Percentiles rank a stretch among this genome's conserved stretches.
Conservation (phyloP, 2,888 invertebrate genomes). For the Coronaproctus castanopsis region DNA sequence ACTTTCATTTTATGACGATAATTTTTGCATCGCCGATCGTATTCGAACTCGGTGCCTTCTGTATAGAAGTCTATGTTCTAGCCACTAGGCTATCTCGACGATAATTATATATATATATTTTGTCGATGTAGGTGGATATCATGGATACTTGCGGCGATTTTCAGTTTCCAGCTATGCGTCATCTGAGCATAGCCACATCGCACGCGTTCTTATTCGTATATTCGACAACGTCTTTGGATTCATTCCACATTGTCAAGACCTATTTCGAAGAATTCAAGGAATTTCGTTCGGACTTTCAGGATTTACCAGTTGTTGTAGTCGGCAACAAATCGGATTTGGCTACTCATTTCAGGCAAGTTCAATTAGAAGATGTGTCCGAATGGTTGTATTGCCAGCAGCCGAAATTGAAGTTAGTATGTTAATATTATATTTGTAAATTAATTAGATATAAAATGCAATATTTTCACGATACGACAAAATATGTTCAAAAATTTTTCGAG, state of each 20-base stretch:
- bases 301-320: conserved; percentile 66
- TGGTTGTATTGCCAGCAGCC: conserved; percentile 60
- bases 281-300: conserved; percentile 53
- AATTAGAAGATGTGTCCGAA: conserved; percentile 57
- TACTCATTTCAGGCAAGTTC: conserved; percentile 44
- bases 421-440: conserved; percentile 1
- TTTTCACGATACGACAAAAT: background rate
- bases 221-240: conserved; percentile 50
- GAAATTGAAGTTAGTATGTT: conserved; percentile 36
- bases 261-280: conserved; percentile 66
- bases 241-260: conserved; percentile 49
- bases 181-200: conserved; percentile 66
- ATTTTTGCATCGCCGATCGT: too few species aligned
- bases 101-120: too few species aligned
- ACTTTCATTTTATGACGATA: too few species aligned
- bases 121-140: conserved; percentile 49
- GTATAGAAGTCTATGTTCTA: too few species aligned
- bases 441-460: background rate
- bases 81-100: too few species aligned
- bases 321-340: conserved; percentile 69
- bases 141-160: conserved; percentile 67
- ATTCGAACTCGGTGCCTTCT: too few species aligned
- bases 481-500: background rate
- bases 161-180: conserved; percentile 77
- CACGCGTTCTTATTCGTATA: conserved; percentile 76